A percentile compares a stretch with the other conserved stretches of the same genome.
Conservation (phyloP, 1,140 invertebrate genomes). For the Drosophila sulfurigaster region DNA sequence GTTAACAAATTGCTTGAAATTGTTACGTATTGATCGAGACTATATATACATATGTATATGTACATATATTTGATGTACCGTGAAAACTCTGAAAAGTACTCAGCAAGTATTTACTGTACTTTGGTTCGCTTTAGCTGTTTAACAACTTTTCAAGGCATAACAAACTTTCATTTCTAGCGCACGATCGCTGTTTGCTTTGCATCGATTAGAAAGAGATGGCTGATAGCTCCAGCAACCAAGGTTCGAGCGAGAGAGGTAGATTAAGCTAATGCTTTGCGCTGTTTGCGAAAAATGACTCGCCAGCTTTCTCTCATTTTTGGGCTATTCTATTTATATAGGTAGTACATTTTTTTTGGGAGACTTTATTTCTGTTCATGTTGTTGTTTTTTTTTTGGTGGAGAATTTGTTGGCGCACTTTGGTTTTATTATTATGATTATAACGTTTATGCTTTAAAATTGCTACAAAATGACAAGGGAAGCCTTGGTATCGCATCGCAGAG, state of each 20-base stretch:
- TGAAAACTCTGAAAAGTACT: too few relatives aligned
- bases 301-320: background rate
- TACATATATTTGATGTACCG: background rate
- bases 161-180: background rate
- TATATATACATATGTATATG: too few relatives aligned
- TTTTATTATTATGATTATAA: constrained; percentile 52
- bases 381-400: background rate
- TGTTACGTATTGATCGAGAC: too few relatives aligned
- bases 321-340: background rate
- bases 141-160: too few relatives aligned
- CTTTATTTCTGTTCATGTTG: background rate
- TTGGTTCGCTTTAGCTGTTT: too few relatives aligned
- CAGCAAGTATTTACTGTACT: too few relatives aligned
- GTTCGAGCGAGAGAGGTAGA: background rate
- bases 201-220: background rate
- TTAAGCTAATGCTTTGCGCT: background rate
- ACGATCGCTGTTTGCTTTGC: background rate
- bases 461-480: constrained; percentile 40
- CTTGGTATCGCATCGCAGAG: too few relatives aligned
- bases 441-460: constrained; percentile 60
- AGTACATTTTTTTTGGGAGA: background rate
- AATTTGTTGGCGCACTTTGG: constrained; percentile 48
- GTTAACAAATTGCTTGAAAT: background rate
- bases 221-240: background rate
- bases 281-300: background rate